Percentiles rank a stretch among this genome's conserved stretches.
phyloP scores from a whole-genome alignment of 2,113 vertebrate species.

The Nothobranchius furzeri region DNA sequence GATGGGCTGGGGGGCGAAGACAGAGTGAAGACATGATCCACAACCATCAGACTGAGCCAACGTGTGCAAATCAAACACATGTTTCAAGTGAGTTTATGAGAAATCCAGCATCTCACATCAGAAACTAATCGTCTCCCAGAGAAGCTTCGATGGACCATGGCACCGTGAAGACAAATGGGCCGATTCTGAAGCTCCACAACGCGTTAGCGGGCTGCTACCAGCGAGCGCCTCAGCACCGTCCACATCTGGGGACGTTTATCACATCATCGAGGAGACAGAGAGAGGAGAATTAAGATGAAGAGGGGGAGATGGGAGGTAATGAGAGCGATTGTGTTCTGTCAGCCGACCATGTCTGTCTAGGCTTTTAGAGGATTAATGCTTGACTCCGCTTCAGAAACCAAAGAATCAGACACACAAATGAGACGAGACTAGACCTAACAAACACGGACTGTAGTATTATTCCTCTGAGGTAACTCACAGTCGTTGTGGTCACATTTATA shows the following conservation, averaged over 20 bases:
- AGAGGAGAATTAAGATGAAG: conserved; percentile 23
- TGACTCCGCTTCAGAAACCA: conserved; percentile 31
- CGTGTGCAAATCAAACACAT: conserved; percentile 1
- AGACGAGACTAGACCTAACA: background rate
- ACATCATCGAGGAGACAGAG: conserved; percentile 52
- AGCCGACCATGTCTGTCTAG: conserved; percentile 44
- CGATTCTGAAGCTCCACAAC: conserved; percentile 55
- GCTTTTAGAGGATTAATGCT: conserved; percentile 30
- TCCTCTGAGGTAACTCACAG: no score
- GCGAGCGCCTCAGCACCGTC: conserved; percentile 17
- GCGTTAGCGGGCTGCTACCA: conserved; percentile 53
- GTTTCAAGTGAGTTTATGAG: background rate
- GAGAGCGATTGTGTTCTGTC: conserved; percentile 57
- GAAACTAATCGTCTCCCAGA: conserved; percentile 5
- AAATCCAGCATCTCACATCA: background rate
- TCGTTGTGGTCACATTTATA: no score
- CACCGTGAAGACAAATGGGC: conserved; percentile 64
- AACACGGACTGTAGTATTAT: no score
- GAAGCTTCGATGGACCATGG: conserved; percentile 39
- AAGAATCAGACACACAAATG: conserved; percentile 14
- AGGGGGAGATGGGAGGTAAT: conserved; percentile 43
- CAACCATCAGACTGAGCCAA: conserved; percentile 29
- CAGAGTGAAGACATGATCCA: conserved; percentile 53
- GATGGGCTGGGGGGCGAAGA: conserved; percentile 19
- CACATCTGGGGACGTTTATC: conserved; percentile 69